Base-by-base conservation (phyloP, 2,113 vertebrate species). In the Tauraco erythrolophus region DNA sequence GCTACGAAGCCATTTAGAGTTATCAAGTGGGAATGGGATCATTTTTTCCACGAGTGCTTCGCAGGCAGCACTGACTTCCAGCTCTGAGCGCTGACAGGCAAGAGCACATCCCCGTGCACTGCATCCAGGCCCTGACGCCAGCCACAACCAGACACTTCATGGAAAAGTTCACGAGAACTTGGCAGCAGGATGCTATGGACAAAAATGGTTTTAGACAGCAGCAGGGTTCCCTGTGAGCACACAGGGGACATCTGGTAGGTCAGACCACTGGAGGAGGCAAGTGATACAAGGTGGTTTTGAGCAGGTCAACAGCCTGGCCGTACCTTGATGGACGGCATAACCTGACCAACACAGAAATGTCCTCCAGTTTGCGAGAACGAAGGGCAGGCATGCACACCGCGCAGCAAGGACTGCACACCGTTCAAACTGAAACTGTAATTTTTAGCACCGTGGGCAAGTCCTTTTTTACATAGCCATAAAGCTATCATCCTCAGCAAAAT, bases 261-360 rank as follows among this genome's bases (percentile, higher is more conserved):
- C 58, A 60, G 57, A 30, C 3, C 48, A 35, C 39, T 10, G 31
- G 17, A 84, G 23, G 11, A 72, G 48, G 28, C 11, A 35, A 58
- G 48, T 0, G 14, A 71, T 5, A 33, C 39, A n/a, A 54, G 39
- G 50, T 7, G 18, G 53, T 77, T 37, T 3, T 43, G 33, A 64
- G 57, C 54, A 57, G 50, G 11, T 28, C 60, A 37, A 45, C 33
- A 72, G 60, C 25, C 18, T 2, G 6, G 57, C 6, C 2, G 1
- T 31, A 72, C 33, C 14, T 19, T 37, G 43, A 33, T 7, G 37
- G 39, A 33, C 3, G 22, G 45, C 27, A 19, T 24, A 41, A 62
- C 13, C 43, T 13, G 31, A 33, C 11, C 0, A 0, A 37, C 18
- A 27, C 17, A 35, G 53, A 71, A n/a, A 2, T 90, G 39, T 17